A percentile compares a stretch with the other conserved stretches of the same genome.
phyloP scores from a whole-genome alignment of 2,113 vertebrate species.

The Vidua macroura region DNA sequence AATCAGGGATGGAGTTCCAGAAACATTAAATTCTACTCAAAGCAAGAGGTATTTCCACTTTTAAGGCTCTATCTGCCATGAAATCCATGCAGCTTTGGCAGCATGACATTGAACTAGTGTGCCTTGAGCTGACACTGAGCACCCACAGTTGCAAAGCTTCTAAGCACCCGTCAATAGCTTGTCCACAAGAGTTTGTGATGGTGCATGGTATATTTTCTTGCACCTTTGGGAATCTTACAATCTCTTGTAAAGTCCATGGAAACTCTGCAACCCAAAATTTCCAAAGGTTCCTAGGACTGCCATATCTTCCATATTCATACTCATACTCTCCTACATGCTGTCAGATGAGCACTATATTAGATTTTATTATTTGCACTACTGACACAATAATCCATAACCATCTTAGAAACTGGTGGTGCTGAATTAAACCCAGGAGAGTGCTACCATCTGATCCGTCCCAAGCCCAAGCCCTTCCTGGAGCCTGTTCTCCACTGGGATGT shows the following conservation, averaged over 20 bases:
- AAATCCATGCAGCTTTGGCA: not conserved
- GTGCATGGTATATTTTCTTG: not conserved
- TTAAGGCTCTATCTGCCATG: not conserved
- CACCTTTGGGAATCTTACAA: not conserved
- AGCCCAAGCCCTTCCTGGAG: not conserved
- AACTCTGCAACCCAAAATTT: not conserved
- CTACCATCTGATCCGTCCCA: not conserved
- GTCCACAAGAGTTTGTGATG: not conserved
- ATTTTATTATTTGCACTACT: not conserved
- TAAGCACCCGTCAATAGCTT: not conserved
- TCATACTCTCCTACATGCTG: not conserved
- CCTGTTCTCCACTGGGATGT: fast-evolving
- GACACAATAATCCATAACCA: not conserved
- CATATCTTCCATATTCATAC: not conserved
- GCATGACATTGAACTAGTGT: not conserved
- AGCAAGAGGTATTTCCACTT: not conserved
- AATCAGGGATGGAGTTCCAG: not conserved
- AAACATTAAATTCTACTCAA: not conserved
- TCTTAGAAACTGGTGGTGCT: not conserved
- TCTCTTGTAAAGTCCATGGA: not conserved
- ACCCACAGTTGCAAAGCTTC: not conserved
- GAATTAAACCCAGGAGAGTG: not conserved
- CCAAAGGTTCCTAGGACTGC: not conserved
- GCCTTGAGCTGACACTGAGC: not conserved
- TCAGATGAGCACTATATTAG: not conserved